Evolutionary conservation across 2,888 invertebrate species (phyloP).

Genomic region (Drosophila antonietae): DNA sequence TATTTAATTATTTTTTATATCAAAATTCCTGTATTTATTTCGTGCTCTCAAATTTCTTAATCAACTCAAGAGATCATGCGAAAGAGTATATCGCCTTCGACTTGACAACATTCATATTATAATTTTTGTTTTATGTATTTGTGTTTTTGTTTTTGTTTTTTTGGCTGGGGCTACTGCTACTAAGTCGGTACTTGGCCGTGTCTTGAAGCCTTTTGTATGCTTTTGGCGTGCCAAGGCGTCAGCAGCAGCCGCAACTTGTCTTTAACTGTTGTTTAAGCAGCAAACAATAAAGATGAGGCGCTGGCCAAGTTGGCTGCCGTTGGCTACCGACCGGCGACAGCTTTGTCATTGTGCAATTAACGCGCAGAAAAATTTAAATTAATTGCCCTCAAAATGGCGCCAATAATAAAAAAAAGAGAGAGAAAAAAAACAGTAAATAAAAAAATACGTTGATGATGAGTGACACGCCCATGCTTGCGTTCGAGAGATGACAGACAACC

Average conservation of each 20-base stretch:
- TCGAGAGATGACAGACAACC: constrained; percentile 33
- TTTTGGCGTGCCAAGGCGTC: constrained; percentile 52
- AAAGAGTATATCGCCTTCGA: constrained; percentile 16
- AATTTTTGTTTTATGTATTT: constrained; percentile 22
- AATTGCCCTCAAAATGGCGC: constrained; percentile 75
- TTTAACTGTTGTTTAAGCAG: constrained; percentile 70
- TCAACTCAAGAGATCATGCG: no score
- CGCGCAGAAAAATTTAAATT: constrained; percentile 70
- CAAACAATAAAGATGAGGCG: constrained; percentile 66
- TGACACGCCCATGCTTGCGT: constrained; percentile 46
- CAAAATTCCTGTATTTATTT: no score
- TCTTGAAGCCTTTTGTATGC: constrained; percentile 49
- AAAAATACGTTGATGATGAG: constrained; percentile 26
- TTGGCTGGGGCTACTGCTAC: constrained; percentile 48
- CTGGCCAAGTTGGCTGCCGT: constrained; percentile 33
- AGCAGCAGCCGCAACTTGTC: constrained; percentile 65
- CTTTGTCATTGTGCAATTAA: constrained; percentile 78
- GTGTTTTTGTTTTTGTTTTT: constrained; percentile 20
- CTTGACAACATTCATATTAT: constrained; percentile 21
- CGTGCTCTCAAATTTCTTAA: no score
- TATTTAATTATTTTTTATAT: no score
- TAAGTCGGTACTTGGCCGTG: constrained; percentile 36
- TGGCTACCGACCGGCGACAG: constrained; percentile 57
- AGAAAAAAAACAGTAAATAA: constrained; percentile 7
- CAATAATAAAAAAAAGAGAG: constrained; percentile 44